These are phyloP conservation scores for Leptoclinus maculatus DNA, from an alignment of 2,797 vertebrate species.

Conservation along the genomic window DNA sequence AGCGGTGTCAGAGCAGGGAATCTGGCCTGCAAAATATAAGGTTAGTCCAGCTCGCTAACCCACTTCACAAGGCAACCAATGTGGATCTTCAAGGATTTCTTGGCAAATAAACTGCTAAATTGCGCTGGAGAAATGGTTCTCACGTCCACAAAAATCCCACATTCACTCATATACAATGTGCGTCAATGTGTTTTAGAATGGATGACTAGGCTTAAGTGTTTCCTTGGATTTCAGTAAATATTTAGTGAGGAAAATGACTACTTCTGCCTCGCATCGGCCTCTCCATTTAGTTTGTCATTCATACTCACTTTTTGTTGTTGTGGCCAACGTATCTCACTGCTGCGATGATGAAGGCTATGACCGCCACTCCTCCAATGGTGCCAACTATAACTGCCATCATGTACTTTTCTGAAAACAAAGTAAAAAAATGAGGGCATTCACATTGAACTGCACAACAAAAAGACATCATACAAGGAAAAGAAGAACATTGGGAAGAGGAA, in stretches of 20 bases:
- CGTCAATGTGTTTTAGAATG: slow-evolving; percentile 80
- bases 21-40: slow-evolving; percentile 75
- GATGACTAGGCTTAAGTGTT: slow-evolving; percentile 87
- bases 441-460: background rate
- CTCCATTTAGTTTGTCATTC: slow-evolving; percentile 44
- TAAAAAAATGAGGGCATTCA: background rate
- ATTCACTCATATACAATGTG: slow-evolving; percentile 66
- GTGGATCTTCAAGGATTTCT: slow-evolving; percentile 65
- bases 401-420: slow-evolving; percentile 83
- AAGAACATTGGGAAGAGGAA: background rate
- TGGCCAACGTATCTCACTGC: slow-evolving; percentile 93
- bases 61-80: slow-evolving; percentile 62
- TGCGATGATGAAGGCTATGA: slow-evolving; percentile 94
- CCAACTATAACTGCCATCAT: slow-evolving; percentile 91
- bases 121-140: slow-evolving; percentile 62
- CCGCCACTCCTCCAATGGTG: slow-evolving; percentile 92
- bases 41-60: slow-evolving; percentile 82
- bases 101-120: slow-evolving; percentile 64
- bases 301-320: slow-evolving; percentile 94
- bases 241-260: slow-evolving; percentile 60
- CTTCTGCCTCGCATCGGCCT: slow-evolving; percentile 44
- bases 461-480: background rate
- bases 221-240: slow-evolving; percentile 73
- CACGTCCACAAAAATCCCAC: slow-evolving; percentile 63
- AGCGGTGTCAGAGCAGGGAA: slow-evolving; percentile 79